phyloP scores from a whole-genome alignment of 2,888 invertebrate genomes.

The Beris morrisii region DNA sequence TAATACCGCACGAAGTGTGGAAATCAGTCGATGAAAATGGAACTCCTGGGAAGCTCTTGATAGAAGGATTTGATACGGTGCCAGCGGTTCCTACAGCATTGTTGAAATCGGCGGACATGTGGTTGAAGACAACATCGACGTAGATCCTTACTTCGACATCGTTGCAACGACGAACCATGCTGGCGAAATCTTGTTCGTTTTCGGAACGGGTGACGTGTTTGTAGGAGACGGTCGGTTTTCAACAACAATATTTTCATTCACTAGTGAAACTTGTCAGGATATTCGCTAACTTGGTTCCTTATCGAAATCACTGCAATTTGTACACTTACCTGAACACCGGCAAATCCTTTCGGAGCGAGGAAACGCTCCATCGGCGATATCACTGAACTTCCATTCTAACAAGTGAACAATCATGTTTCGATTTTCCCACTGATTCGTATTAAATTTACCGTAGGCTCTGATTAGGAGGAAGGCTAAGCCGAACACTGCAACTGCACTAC shows the following conservation, averaged over 20 bases:
- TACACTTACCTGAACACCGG: conserved; percentile 67
- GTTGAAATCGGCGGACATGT: conserved; percentile 65
- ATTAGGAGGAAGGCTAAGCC: no score
- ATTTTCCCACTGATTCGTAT: no score
- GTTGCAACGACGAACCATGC: conserved; percentile 78
- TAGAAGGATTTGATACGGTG: no score
- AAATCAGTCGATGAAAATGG: conserved; percentile 65
- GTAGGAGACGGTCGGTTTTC: conserved; percentile 71
- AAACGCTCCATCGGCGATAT: conserved; percentile 77
- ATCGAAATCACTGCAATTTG: background rate
- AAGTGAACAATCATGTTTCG: conserved; percentile 72
- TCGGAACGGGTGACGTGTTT: conserved; percentile 72
- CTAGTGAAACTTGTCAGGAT: conserved; percentile 63
- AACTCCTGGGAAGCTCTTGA: conserved; percentile 64
- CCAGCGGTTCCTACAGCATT: conserved; percentile 62
- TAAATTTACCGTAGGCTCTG: no score
- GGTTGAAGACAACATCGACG: conserved; percentile 79
- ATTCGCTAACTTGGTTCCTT: background rate
- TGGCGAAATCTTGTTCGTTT: conserved; percentile 65
- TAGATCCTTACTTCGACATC: conserved; percentile 76
- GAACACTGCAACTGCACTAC: background rate
- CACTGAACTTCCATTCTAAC: conserved; percentile 82
- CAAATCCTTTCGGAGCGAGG: conserved; percentile 72
- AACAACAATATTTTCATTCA: conserved; percentile 68
- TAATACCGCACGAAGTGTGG: conserved; percentile 56